These are phyloP conservation scores for Drosophila pallidifrons DNA, from an alignment of 1,140 invertebrate genomes.

Conservation along the genomic window DNA sequence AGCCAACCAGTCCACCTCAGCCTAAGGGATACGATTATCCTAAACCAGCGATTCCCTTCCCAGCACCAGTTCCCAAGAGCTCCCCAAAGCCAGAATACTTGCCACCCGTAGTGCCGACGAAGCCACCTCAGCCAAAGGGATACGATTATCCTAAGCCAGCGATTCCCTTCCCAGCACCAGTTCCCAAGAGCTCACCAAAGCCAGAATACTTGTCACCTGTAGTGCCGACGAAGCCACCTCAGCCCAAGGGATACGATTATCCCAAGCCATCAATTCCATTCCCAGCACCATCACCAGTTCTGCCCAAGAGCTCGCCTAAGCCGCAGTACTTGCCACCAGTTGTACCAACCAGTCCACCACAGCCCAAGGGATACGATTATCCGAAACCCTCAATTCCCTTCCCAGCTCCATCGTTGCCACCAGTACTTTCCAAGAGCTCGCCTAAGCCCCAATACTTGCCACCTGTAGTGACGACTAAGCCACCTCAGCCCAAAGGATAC, in stretches of 20 bases:
- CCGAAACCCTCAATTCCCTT: conserved; percentile 66
- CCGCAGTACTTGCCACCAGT: conserved; percentile 62
- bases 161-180: conserved; percentile 55
- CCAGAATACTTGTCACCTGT: conserved; percentile 40
- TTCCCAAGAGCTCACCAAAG: conserved; percentile 44
- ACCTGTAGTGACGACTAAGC: conserved; percentile 39
- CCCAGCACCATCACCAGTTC: conserved; percentile 37
- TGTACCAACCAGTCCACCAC: conserved; percentile 45
- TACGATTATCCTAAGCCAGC: conserved; percentile 52
- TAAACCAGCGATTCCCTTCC: conserved; percentile 57
- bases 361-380: conserved; percentile 65
- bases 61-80: conserved; percentile 51
- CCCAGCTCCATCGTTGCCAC: conserved; percentile 37
- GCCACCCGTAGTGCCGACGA: conserved; percentile 1
- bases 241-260: conserved; percentile 37
- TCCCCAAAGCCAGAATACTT: conserved; percentile 44
- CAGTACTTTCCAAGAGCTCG: conserved; percentile 43
- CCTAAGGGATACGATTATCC: conserved; percentile 40
- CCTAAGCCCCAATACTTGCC: conserved; percentile 57
- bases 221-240: conserved; percentile 1
- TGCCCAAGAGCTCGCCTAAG: conserved; percentile 45
- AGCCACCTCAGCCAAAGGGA: conserved; percentile 9
- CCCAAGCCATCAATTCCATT: conserved; percentile 61
- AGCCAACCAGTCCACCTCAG: conserved; percentile 15
- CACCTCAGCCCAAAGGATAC: conserved; percentile 66